Conservation (phyloP, 2,888 invertebrate species). For the Stenodema calcarata region DNA sequence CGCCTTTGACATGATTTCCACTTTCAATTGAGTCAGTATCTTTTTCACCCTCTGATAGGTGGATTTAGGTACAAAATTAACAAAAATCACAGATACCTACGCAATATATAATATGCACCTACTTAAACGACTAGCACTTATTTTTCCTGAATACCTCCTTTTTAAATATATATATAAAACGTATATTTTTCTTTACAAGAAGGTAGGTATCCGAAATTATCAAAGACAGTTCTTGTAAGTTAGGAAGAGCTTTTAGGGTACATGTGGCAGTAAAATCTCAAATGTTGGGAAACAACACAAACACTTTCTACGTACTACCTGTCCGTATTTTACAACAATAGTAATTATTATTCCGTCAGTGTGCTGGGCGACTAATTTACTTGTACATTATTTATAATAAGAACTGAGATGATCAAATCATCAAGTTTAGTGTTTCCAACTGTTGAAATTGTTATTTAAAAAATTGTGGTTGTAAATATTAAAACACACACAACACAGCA, state of each 20-base stretch:
- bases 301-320: background rate
- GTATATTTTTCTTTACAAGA: background rate
- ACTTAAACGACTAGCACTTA: conserved; percentile 19
- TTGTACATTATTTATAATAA: too few species aligned
- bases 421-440: too few species aligned
- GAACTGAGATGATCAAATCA: too few species aligned
- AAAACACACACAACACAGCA: too few species aligned
- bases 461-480: too few species aligned
- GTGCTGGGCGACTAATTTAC: too few species aligned
- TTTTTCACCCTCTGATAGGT: background rate
- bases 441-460: too few species aligned
- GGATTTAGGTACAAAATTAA: conserved; percentile 45
- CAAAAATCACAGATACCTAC: conserved; percentile 51
- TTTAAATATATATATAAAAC: background rate
- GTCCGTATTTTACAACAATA: background rate
- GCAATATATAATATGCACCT: background rate
- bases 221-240: background rate
- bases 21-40: conserved; percentile 7
- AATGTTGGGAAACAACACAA: background rate
- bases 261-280: background rate
- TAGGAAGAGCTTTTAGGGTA: background rate
- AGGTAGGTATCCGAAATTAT: background rate
- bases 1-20: conserved; percentile 7
- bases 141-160: background rate
- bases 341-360: background rate